A percentile compares a stretch with the other conserved stretches of the same genome.
These are phyloP conservation scores for Percina caprodes DNA, from an alignment of 2,113 vertebrate species.

Conservation along the genomic window DNA sequence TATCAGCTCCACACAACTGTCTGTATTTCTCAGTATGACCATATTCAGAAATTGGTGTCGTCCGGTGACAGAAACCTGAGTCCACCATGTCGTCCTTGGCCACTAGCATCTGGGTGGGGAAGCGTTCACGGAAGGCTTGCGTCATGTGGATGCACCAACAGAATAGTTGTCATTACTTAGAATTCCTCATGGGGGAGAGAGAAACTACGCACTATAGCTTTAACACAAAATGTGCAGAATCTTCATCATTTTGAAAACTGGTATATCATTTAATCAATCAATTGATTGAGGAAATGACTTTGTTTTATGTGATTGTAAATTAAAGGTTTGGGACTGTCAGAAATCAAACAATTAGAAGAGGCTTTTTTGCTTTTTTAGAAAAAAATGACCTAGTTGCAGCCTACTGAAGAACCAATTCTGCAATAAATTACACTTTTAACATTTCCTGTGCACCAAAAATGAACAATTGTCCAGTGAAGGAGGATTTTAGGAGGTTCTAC, in stretches of 20 bases:
- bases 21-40: no score
- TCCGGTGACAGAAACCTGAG: no score
- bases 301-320: background rate
- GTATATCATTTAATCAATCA: background rate
- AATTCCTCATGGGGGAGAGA: no score
- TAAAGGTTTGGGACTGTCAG: background rate
- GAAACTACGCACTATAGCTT: no score
- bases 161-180: no score
- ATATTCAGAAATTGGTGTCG: no score
- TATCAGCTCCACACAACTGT: no score
- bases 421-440: background rate
- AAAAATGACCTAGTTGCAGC: background rate
- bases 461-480: background rate
- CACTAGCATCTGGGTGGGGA: no score
- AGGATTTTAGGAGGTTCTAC: background rate
- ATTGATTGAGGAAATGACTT: background rate
- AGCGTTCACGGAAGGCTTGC: no score
- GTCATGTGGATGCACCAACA: no score
- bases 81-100: no score
- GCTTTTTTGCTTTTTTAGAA: background rate
- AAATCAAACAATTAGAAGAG: background rate
- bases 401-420: background rate
- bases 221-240: background rate
- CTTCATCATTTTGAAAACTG: background rate
- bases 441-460: background rate